Percentiles rank a stretch among this genome's conserved stretches.
phyloP scores from a whole-genome alignment of 2,113 vertebrate species.

The Glareola pratincola region DNA sequence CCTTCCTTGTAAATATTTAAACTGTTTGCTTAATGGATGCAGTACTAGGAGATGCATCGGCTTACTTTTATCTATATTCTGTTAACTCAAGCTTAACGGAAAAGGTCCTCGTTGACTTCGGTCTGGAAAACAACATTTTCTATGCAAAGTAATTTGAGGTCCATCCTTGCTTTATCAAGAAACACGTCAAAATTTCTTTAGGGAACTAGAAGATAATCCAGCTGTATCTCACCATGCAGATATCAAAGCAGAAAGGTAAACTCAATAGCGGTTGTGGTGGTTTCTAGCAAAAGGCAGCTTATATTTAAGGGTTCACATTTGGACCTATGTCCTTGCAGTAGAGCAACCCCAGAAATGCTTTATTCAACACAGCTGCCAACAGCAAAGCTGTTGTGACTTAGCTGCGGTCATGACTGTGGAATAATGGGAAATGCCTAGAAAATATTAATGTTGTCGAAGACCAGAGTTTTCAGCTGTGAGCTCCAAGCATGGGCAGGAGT shows the following conservation, averaged over 20 bases:
- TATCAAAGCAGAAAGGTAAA: neutral
- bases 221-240: neutral
- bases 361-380: neutral
- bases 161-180: neutral
- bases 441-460: neutral
- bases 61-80: neutral
- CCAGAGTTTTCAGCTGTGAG: neutral
- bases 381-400: no score
- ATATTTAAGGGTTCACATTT: neutral
- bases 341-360: neutral
- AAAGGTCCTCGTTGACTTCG: neutral
- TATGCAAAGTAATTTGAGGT: neutral
- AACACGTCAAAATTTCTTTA: neutral
- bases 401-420: neutral
- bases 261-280: neutral
- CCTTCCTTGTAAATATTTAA: slow-evolving; percentile 21
- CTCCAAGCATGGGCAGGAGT: neutral
- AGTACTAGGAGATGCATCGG: neutral
- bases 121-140: neutral
- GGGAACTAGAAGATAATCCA: neutral
- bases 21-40: neutral
- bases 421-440: neutral
- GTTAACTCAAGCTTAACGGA: neutral
- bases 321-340: neutral
- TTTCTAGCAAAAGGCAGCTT: neutral